Percentiles rank a stretch among this genome's conserved stretches.
Conservation (phyloP, 2,888 invertebrate species). For the Halictus quadricinctus region DNA sequence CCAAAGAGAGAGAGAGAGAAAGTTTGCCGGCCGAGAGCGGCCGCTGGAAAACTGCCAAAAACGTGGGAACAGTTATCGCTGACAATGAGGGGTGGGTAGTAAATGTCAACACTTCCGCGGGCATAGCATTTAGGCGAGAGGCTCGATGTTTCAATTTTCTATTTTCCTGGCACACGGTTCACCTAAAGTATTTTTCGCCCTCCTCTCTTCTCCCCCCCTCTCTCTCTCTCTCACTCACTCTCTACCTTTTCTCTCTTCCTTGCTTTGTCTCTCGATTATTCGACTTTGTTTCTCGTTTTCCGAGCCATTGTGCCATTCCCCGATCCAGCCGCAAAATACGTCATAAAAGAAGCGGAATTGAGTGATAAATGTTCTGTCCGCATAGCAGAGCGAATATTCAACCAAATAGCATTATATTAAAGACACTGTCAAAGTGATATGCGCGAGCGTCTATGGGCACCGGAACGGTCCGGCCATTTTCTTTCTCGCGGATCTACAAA, state of each 20-base stretch:
- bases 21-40: conserved; percentile 10
- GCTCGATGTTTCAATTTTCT: conserved; percentile 62
- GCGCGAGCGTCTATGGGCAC: neutral
- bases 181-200: conserved; percentile 31
- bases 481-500: neutral
- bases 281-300: neutral
- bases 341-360: conserved; percentile 1
- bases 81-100: conserved; percentile 55
- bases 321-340: conserved; percentile 2
- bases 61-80: conserved; percentile 56
- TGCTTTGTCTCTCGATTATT: neutral
- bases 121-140: conserved; percentile 37
- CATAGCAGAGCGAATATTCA: neutral
- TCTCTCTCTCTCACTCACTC: neutral
- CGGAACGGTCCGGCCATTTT: neutral
- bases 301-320: neutral
- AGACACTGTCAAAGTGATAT: neutral
- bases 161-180: conserved; percentile 35
- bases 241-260: neutral
- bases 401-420: neutral
- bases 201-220: neutral
- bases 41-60: conserved; percentile 59
- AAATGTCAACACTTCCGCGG: conserved; percentile 60
- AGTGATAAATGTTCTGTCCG: conserved; percentile 1
- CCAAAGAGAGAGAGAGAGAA: neutral